Conservation (phyloP, 2,888 invertebrate genomes). For the Bursaphelenchus okinawaensis region DNA sequence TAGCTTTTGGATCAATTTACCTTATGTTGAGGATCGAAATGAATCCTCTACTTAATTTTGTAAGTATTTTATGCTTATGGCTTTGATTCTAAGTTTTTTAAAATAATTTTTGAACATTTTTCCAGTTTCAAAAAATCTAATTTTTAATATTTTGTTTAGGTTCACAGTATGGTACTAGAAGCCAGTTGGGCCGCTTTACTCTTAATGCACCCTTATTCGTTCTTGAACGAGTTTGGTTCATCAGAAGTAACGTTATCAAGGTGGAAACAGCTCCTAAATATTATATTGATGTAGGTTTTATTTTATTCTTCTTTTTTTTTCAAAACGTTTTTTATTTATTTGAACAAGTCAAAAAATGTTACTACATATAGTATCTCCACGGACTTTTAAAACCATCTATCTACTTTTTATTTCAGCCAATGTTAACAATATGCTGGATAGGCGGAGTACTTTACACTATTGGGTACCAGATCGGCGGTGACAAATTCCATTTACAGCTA, state of each 20-base stretch:
- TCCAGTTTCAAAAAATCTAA: not conserved
- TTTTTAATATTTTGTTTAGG: too few species aligned
- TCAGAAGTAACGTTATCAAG: not conserved
- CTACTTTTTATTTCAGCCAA: too few species aligned
- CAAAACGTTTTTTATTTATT: too few species aligned
- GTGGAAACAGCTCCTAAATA: not conserved
- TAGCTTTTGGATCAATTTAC: not conserved
- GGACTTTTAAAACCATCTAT: too few species aligned
- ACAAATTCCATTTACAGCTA: conserved; percentile 56
- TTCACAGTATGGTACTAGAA: not conserved
- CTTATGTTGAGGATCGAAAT: not conserved
- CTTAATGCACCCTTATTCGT: not conserved
- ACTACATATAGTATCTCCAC: too few species aligned
- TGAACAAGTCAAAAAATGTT: too few species aligned
- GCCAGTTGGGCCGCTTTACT: not conserved
- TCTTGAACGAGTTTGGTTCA: not conserved
- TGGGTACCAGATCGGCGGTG: not conserved
- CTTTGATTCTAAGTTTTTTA: not conserved
- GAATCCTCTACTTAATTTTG: not conserved
- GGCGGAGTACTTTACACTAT: not conserved
- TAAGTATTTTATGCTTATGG: not conserved
- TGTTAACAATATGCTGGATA: not conserved
- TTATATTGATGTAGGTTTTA: not conserved
- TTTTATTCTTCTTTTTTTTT: too few species aligned
- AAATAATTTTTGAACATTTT: not conserved